Evolutionary conservation across 2,113 vertebrate genomes (phyloP).

Genomic region (Chascanopsetta lugubris): DNA sequence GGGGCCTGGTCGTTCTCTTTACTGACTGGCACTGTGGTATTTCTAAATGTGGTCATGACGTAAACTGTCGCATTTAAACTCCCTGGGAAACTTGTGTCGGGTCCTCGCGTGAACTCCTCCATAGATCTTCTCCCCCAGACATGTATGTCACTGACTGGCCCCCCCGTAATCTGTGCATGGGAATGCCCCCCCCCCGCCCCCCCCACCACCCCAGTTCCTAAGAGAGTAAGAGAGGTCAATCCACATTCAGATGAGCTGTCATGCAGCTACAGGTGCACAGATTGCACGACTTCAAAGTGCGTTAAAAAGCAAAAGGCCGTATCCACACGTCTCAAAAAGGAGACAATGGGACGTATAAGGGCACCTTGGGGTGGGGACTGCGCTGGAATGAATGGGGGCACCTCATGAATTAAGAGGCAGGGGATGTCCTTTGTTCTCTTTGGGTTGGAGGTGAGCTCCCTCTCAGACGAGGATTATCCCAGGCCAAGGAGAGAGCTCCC

Average conservation of each 20-base stretch:
- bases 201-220: too few species aligned
- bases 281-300: conserved; percentile 20
- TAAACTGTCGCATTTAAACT: neutral
- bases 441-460: conserved; percentile 56
- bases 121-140: conserved; percentile 2
- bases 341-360: conserved; percentile 27
- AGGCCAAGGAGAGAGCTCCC: conserved; percentile 40
- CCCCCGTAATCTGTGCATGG: conserved; percentile 16
- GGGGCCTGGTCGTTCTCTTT: too few species aligned
- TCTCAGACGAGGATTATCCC: conserved; percentile 69
- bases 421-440: conserved; percentile 64
- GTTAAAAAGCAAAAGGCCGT: conserved; percentile 1
- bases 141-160: conserved; percentile 11
- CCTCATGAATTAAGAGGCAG: conserved; percentile 61
- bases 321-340: conserved; percentile 20
- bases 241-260: conserved; percentile 33
- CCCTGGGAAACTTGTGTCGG: neutral
- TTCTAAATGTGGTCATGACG: too few species aligned
- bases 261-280: conserved; percentile 38
- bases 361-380: conserved; percentile 41
- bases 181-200: conserved; percentile 22
- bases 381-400: conserved; percentile 44
- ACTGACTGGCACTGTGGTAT: too few species aligned
- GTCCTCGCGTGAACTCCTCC: neutral
- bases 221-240: conserved; percentile 28